These are phyloP conservation scores for Monochamus alternatus DNA, from an alignment of 2,888 invertebrate genomes.

Conservation along the genomic window DNA sequence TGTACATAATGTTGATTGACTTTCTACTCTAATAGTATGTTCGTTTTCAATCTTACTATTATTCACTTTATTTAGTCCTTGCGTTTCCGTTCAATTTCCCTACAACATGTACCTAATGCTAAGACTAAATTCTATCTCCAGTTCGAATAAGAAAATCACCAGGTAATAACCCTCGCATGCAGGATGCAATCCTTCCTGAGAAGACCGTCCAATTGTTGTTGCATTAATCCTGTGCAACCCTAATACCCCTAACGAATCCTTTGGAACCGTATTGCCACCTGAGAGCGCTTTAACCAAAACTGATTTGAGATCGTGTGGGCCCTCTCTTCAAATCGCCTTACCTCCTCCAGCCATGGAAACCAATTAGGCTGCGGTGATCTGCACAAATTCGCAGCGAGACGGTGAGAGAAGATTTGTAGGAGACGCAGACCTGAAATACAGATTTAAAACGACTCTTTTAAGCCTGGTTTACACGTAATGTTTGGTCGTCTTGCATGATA, in stretches of 20 bases:
- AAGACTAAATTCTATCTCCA: too few species aligned
- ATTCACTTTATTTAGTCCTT: too few species aligned
- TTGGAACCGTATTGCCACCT: slow-evolving; percentile 2
- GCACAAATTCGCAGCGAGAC: neutral
- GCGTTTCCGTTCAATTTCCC: too few species aligned
- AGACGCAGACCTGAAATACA: too few species aligned
- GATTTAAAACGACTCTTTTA: too few species aligned
- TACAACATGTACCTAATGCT: too few species aligned
- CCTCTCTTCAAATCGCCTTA: slow-evolving; percentile 4
- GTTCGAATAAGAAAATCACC: neutral
- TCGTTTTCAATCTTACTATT: too few species aligned
- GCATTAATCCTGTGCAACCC: neutral
- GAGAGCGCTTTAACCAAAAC: slow-evolving; percentile 10
- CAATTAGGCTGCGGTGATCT: slow-evolving; percentile 1
- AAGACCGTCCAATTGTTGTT: slow-evolving; percentile 8
- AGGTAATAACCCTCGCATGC: neutral
- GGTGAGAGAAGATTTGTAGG: too few species aligned
- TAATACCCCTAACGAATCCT: slow-evolving; percentile 12
- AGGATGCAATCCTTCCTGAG: neutral
- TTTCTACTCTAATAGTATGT: too few species aligned
- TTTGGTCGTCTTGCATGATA: too few species aligned
- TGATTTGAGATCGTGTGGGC: neutral
- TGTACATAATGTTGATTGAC: too few species aligned
- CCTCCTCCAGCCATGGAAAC: neutral
- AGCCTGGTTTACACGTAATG: too few species aligned